Evolutionary conservation across 2,888 invertebrate genomes (phyloP).

Genomic region (Cenopis cana): DNA sequence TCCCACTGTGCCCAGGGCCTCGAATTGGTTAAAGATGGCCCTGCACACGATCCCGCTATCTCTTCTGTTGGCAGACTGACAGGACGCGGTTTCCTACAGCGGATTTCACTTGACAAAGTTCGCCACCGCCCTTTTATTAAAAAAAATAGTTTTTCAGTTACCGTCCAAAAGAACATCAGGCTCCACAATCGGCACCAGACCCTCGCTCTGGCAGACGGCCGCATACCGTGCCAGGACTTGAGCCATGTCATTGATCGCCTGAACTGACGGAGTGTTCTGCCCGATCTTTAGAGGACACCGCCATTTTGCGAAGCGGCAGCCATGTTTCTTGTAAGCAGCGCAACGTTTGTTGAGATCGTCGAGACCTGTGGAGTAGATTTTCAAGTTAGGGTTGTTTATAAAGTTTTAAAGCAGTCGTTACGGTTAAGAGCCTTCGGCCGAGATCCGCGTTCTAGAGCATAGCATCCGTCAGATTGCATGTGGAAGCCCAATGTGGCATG

Average conservation of each 20-base stretch:
- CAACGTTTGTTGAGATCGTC: constrained; percentile 95
- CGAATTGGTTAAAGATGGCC: no score
- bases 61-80: no score
- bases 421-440: no score
- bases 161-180: constrained; percentile 99
- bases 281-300: constrained; percentile 96
- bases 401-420: no score
- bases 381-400: not conserved
- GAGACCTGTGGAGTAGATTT: constrained; percentile 84
- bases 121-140: no score
- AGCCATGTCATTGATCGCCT: constrained; percentile 95
- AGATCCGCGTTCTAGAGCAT: no score
- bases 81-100: no score
- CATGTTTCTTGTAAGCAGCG: constrained; percentile 96
- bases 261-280: constrained; percentile 92
- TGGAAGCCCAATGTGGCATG: no score
- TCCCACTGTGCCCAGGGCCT: no score
- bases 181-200: constrained; percentile 98
- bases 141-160: constrained; percentile 46
- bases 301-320: constrained; percentile 99
- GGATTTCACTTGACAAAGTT: no score
- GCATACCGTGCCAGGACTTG: constrained; percentile 98
- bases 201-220: constrained; percentile 95
- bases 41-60: no score
- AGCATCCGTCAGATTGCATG: no score